Conservation (phyloP, 2,888 invertebrate genomes). For the Melanargia galathea region DNA sequence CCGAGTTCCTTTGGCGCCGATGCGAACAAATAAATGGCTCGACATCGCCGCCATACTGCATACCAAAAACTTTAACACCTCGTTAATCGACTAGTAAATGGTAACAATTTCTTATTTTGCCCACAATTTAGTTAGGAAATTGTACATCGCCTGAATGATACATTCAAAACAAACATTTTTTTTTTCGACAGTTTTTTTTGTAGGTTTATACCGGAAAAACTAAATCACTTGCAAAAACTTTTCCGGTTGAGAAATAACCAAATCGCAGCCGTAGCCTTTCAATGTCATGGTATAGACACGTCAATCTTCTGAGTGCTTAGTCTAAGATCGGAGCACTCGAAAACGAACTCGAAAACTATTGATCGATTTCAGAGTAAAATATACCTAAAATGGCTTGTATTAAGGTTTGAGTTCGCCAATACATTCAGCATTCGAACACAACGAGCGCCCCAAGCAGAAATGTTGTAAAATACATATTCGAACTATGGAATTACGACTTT, state of each 20-base stretch:
- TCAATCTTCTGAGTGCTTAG: constrained; percentile 22
- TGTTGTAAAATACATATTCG: no score
- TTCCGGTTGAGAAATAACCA: constrained; percentile 11
- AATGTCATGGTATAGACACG: constrained; percentile 8
- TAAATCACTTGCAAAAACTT: constrained; percentile 1
- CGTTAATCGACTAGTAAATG: constrained; percentile 27
- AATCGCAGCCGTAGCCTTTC: constrained; percentile 2
- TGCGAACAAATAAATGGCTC: constrained; percentile 30
- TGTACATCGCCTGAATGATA: neutral
- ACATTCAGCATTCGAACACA: no score
- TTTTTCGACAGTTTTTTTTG: neutral
- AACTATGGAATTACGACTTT: no score
- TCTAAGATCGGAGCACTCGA: no score
- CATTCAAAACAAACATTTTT: neutral
- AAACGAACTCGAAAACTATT: no score
- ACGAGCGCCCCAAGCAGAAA: no score
- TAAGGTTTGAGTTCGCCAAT: no score
- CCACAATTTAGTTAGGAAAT: no score
- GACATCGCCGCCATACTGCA: constrained; percentile 24
- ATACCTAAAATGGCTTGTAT: no score
- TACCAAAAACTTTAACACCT: constrained; percentile 34
- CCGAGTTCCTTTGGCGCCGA: constrained; percentile 30
- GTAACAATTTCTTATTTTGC: neutral
- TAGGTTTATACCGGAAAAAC: constrained; percentile 8
- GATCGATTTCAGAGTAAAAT: no score